Conservation (phyloP, 2,113 vertebrate genomes). For the Parus major region DNA sequence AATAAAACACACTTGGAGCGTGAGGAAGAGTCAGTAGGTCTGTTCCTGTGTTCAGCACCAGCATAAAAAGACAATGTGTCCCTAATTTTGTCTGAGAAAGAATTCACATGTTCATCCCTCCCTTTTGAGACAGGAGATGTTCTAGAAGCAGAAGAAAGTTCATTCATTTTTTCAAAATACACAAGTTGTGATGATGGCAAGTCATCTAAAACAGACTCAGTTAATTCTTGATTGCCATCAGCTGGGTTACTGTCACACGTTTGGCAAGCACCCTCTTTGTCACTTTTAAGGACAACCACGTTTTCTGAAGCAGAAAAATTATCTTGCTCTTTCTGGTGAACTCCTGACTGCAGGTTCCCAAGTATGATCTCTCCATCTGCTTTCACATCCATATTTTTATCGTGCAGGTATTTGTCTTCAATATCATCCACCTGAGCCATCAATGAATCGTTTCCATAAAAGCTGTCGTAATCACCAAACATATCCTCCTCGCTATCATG, state of each 20-base stretch:
- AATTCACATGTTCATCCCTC: neutral
- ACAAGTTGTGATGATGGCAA: conserved; percentile 81
- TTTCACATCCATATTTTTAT: neutral
- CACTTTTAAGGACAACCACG: neutral
- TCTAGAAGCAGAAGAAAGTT: neutral
- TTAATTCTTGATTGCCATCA: neutral
- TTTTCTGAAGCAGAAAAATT: neutral
- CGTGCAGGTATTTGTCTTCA: conserved; percentile 66
- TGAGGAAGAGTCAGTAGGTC: neutral
- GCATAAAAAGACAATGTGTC: neutral
- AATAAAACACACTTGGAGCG: neutral
- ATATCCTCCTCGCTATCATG: conserved; percentile 86
- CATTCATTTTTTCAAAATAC: conserved; percentile 32
- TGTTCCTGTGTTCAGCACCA: neutral
- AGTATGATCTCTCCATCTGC: neutral
- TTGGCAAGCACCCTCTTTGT: neutral
- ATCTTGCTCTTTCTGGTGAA: neutral
- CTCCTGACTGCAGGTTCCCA: neutral
- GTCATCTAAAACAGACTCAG: conserved; percentile 64
- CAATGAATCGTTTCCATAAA: conserved; percentile 79
- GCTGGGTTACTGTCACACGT: neutral
- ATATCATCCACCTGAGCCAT: conserved; percentile 77
- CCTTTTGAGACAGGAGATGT: neutral
- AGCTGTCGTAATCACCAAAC: conserved; percentile 87
- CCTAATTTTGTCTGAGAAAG: neutral